Evolutionary conservation across 2,888 invertebrate genomes (phyloP), one percentile per base, ranked within the genome.

Genomic region (Xestoiulus laeticollis): DNA sequence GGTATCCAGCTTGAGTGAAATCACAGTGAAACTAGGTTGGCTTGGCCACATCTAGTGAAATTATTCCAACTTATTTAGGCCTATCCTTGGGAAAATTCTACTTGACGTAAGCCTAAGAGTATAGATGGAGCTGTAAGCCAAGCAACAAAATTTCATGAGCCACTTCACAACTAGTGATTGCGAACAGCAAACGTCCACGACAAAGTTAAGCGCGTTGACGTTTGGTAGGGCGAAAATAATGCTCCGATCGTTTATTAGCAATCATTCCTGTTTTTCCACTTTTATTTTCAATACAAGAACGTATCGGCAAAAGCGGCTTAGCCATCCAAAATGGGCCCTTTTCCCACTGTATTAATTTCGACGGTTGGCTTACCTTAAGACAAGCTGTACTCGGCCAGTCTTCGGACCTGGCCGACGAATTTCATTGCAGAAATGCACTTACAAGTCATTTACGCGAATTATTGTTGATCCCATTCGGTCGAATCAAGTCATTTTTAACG

Each of bases 401-500:
- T 85, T 85, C 44, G 85, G 43, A 85, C 85, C 38, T 44, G 43
- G 85, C 43, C 22, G 85, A 85, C 48, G 33, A 32, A 26, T 86
- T 86, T 86, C 86, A 53, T 86, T 59, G 48, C 30, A 86, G 26
- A 53, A 48, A 59, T 86, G 48, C 86, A n/a, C n/a, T 86, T 59
- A 44, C 1, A 48, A 86, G 48, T 48, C 53, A 86, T 44, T 86
- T 86, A 86, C 32, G 48, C 86, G 86, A 53, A 85, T 85, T 85
- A 85, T 26, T 16, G 85, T 38, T 85, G 44, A 14, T 85, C 85
- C 26, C 85, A 43, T 53, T 48, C 48, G 30, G 30, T 48, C 53
- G 59, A 53, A 86, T 86, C 86, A 86, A 86, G 86, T 86, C 86
- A 86, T 86, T 86, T 86, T 86, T 53, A 86, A 26, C 19, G 26